phyloP scores from a whole-genome alignment of 2,888 invertebrate species.

The Eumacrocentrus americanus region DNA sequence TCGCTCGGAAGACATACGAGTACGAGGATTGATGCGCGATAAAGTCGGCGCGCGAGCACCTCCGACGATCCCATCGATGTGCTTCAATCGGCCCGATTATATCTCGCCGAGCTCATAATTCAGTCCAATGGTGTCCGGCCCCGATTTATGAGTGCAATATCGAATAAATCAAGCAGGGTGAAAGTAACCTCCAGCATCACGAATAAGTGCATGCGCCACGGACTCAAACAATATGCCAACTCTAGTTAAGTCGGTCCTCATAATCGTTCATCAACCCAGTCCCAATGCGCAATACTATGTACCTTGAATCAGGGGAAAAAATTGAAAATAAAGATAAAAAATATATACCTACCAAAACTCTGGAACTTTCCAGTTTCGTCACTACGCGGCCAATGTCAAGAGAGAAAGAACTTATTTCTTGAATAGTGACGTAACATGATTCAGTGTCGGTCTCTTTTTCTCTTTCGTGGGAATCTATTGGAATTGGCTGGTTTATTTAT shows the following conservation, averaged over 20 bases:
- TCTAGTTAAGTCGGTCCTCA: not conserved
- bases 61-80: constrained; percentile 17
- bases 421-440: constrained; percentile 8
- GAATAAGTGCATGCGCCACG: not conserved
- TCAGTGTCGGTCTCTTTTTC: constrained; percentile 3
- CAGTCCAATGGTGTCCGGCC: constrained; percentile 30
- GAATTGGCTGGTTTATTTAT: constrained; percentile 31
- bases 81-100: constrained; percentile 36
- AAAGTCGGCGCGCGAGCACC: constrained; percentile 26
- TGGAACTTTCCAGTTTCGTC: constrained; percentile 6
- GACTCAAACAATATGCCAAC: not conserved
- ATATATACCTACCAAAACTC: too few species aligned
- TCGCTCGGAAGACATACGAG: constrained; percentile 7
- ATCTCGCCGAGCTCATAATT: constrained; percentile 34
- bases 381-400: not conserved
- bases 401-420: not conserved
- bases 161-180: constrained; percentile 31
- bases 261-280: not conserved
- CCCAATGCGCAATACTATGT: too few species aligned
- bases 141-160: constrained; percentile 33
- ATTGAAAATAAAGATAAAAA: too few species aligned
- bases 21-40: constrained; percentile 32
- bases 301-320: too few species aligned
- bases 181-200: constrained; percentile 26
- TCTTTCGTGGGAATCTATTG: constrained; percentile 15